Evolutionary conservation across 2,797 vertebrate genomes (phyloP).

Genomic region (Alfaro cultratus): DNA sequence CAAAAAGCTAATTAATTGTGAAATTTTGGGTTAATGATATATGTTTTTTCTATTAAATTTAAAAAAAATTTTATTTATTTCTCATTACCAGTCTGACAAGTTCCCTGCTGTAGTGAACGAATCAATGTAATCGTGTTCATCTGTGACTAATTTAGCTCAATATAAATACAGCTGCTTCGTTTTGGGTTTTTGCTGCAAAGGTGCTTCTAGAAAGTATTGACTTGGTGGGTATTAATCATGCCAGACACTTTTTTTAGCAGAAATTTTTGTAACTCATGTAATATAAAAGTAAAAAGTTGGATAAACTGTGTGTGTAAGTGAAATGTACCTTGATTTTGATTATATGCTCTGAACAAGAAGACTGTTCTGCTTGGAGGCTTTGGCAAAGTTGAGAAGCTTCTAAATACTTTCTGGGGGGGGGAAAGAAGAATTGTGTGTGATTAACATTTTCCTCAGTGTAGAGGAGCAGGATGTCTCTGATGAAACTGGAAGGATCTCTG

Average conservation of each 20-base stretch:
- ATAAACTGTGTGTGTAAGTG: background rate
- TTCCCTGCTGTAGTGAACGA: background rate
- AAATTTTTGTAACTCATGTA: background rate
- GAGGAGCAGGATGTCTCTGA: background rate
- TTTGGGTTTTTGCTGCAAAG: background rate
- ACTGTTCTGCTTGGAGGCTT: slow-evolving; percentile 85
- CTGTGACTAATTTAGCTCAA: background rate
- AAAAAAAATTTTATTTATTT: background rate
- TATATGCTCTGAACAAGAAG: slow-evolving; percentile 82
- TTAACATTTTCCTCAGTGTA: slow-evolving; percentile 12
- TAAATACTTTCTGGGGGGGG: slow-evolving; percentile 85
- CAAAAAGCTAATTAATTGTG: background rate
- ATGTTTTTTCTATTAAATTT: background rate
- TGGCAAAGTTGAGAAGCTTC: slow-evolving; percentile 87
- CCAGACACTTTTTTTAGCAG: background rate
- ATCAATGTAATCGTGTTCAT: background rate
- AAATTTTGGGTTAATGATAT: too few species aligned
- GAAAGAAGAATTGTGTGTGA: background rate
- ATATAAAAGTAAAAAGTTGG: background rate
- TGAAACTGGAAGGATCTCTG: slow-evolving; percentile 10
- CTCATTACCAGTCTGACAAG: background rate
- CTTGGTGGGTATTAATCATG: background rate
- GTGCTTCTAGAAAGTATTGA: background rate
- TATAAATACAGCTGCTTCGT: background rate
- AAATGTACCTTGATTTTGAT: slow-evolving; percentile 89